Percentiles rank a stretch among this genome's conserved stretches.
phyloP scores from a whole-genome alignment of 2,113 vertebrate genomes.

The Indicator maculatus region DNA sequence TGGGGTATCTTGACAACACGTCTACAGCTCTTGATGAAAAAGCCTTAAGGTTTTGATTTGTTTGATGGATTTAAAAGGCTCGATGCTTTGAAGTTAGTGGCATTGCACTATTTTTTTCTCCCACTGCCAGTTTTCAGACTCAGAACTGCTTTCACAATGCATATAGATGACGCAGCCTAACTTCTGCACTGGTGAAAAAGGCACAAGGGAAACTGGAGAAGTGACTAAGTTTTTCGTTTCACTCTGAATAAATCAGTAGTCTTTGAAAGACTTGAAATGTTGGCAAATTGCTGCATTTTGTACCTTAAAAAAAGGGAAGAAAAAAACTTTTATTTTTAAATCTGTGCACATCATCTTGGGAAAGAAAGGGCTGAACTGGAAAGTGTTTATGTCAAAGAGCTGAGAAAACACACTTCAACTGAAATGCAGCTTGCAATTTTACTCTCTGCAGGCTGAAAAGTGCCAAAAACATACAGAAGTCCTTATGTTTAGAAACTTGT shows the following conservation, averaged over 20 bases:
- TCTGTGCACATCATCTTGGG: background rate
- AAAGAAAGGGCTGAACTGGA: background rate
- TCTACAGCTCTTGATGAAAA: background rate
- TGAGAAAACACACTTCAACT: background rate
- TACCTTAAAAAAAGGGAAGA: accelerated
- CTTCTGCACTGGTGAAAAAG: background rate
- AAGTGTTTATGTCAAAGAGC: background rate
- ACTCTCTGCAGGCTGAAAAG: background rate
- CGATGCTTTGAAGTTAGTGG: background rate
- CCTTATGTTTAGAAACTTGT: background rate
- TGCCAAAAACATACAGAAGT: background rate
- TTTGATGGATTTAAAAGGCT: background rate
- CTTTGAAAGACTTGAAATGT: background rate
- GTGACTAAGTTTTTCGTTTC: background rate
- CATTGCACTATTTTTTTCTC: background rate
- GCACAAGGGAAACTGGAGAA: background rate
- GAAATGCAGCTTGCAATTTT: background rate
- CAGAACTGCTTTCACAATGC: background rate
- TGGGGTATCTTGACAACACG: background rate
- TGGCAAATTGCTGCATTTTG: background rate
- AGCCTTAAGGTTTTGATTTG: accelerated
- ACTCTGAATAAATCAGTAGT: background rate
- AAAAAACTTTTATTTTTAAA: background rate
- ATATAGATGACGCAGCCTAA: background rate
- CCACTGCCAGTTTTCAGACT: background rate